Evolutionary conservation across 2,888 invertebrate genomes (phyloP), one percentile per base, ranked within the genome.

Genomic region (Tachystola acroxantha): DNA sequence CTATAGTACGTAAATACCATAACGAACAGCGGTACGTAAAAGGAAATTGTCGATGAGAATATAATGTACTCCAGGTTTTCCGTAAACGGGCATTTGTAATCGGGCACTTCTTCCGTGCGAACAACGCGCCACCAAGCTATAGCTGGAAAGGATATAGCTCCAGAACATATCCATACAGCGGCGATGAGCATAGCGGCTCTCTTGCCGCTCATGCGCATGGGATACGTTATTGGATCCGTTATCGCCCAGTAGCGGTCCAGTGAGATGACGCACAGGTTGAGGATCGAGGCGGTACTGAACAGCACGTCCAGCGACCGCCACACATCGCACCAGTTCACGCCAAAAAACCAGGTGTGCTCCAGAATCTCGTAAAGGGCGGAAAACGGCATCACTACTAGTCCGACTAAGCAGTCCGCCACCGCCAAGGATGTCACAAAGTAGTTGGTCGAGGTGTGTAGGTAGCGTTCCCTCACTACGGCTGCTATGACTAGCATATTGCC

Each of bases 1-100:
- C 95, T 92, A 76, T 96, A 97, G 76, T 99, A 99, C 3, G 98
- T 98, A 78, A 98, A 98, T 49, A 99, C 95, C 97, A 99, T 99
- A 38, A 99, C 96, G 71, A 96, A 92, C 16, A 99, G 88, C 16
- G 99, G 99, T 53, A 97, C 89, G 78, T 99, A 99, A 85, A 99
- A 99, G 11, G 98, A 98, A 64, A 99, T 96, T 46, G 97, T 94
- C 31, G 98, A 98, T 9, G 98, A 98, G 86, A 99, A 98, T 69
- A 98, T 94, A 49, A 99, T 89, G 77, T 99, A 99, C 42, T 96
- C 96, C 56, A 96, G 89, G 79, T 98, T 96, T 77, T 98, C 97
- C 46, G 99, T 99, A 77, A 99, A 99, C 34, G 95, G 94, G 79
- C 99, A 99, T 72, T 94, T 94, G 65, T 92, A 93, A 52, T 91